Percentiles rank a stretch among this genome's conserved stretches.
Evolutionary conservation across 2,888 invertebrate species (phyloP).

Genomic region (Torymus tubicola): DNA sequence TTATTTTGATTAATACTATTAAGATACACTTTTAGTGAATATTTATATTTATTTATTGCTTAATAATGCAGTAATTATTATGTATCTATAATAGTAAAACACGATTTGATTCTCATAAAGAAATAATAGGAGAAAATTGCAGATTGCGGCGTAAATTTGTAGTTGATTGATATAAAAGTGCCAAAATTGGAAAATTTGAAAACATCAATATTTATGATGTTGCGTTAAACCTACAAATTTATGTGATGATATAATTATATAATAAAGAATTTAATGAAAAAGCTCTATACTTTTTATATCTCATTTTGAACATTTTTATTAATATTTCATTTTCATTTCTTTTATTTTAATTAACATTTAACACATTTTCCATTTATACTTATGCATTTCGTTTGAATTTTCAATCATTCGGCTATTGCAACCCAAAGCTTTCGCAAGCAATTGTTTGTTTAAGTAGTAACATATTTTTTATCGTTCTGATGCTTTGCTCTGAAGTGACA

Average conservation of each 20-base stretch:
- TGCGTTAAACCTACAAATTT: slow-evolving; percentile 42
- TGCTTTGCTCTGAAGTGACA: too few relatives aligned
- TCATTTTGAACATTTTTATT: not conserved
- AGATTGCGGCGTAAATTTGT: slow-evolving; percentile 6
- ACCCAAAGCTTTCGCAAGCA: too few relatives aligned
- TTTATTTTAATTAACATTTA: too few relatives aligned
- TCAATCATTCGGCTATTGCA: too few relatives aligned
- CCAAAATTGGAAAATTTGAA: slow-evolving; percentile 44
- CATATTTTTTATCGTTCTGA: too few relatives aligned
- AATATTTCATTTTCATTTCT: not conserved
- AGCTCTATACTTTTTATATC: not conserved
- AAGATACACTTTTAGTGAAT: not conserved
- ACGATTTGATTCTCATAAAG: slow-evolving; percentile 32
- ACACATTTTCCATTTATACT: too few relatives aligned
- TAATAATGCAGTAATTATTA: slow-evolving; percentile 22
- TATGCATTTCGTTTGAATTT: too few relatives aligned
- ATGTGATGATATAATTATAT: slow-evolving; percentile 41
- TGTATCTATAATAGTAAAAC: slow-evolving; percentile 18
- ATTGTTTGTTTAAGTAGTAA: too few relatives aligned
- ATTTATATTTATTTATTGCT: slow-evolving; percentile 25
- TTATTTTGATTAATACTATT: not conserved
- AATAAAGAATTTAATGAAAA: slow-evolving; percentile 46
- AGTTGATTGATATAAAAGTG: slow-evolving; percentile 46
- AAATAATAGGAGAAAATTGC: slow-evolving; percentile 24
- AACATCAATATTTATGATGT: slow-evolving; percentile 44